These are phyloP conservation scores for Halictus quadricinctus DNA, from an alignment of 2,888 invertebrate genomes.

Conservation along the genomic window DNA sequence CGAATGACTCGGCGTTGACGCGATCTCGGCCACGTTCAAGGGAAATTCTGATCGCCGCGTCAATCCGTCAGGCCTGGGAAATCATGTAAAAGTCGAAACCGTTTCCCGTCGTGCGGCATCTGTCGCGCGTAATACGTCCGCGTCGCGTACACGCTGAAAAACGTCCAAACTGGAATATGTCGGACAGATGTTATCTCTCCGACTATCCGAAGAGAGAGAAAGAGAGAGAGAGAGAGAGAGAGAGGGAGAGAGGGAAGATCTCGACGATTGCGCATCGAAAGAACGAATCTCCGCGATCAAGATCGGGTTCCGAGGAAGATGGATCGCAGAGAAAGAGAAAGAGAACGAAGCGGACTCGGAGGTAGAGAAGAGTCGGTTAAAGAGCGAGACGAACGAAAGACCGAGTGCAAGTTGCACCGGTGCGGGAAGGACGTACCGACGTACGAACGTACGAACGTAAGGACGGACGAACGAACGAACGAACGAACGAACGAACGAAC, in stretches of 20 bases:
- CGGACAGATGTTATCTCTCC: slow-evolving; percentile 37
- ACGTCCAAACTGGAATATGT: slow-evolving; percentile 36
- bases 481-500: slow-evolving; percentile 69
- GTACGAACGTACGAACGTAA: slow-evolving; percentile 69
- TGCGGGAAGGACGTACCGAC: slow-evolving; percentile 68
- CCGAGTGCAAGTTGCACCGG: slow-evolving; percentile 71
- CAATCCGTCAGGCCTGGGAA: not conserved
- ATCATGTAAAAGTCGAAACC: not conserved
- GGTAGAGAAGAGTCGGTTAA: slow-evolving; percentile 26
- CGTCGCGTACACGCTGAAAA: not conserved
- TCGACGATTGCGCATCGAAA: slow-evolving; percentile 59
- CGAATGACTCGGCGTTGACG: not conserved
- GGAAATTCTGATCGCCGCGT: not conserved
- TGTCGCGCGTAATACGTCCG: no score
- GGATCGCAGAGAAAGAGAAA: slow-evolving; percentile 31
- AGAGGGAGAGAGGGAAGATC: slow-evolving; percentile 47
- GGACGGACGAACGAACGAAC: slow-evolving; percentile 63
- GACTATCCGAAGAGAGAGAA: slow-evolving; percentile 52
- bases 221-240: slow-evolving; percentile 25
- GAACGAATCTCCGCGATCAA: slow-evolving; percentile 62
- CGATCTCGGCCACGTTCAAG: not conserved
- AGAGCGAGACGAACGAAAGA: slow-evolving; percentile 62
- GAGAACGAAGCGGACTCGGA: not conserved
- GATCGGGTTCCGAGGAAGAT: slow-evolving; percentile 48
- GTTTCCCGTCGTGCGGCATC: no score